These are phyloP conservation scores for Mellilla xanthometata DNA, from an alignment of 2,888 invertebrate genomes.

Conservation along the genomic window DNA sequence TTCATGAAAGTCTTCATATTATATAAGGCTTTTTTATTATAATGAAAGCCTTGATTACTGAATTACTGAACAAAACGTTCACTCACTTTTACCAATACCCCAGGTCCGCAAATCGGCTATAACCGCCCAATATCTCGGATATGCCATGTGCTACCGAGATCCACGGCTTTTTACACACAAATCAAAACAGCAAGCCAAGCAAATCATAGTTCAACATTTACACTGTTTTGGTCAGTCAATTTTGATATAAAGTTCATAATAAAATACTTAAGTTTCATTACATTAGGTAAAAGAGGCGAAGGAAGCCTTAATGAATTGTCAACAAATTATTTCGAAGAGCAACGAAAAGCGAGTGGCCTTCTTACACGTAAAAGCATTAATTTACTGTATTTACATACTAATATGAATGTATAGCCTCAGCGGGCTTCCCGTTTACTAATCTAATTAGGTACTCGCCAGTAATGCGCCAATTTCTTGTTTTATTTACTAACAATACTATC, in stretches of 20 bases:
- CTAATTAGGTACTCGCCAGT: slow-evolving; percentile 83
- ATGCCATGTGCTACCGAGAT: slow-evolving; percentile 32
- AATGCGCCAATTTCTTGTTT: slow-evolving; percentile 80
- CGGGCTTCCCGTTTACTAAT: slow-evolving; percentile 73
- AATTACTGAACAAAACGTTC: too few relatives aligned
- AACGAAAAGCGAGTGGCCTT: slow-evolving; percentile 67
- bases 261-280: slow-evolving; percentile 30
- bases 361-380: slow-evolving; percentile 57
- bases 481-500: slow-evolving; percentile 76
- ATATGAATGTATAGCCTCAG: slow-evolving; percentile 68
- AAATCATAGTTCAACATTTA: slow-evolving; percentile 46
- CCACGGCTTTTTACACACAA: slow-evolving; percentile 40
- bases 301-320: slow-evolving; percentile 39
- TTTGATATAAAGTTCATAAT: slow-evolving; percentile 36
- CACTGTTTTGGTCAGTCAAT: slow-evolving; percentile 52
- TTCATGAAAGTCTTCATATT: too few relatives aligned
- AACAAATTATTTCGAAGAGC: slow-evolving; percentile 61
- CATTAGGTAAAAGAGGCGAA: slow-evolving; percentile 38
- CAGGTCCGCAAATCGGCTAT: slow-evolving; percentile 31
- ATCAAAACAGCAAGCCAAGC: slow-evolving; percentile 56
- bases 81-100: not conserved
- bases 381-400: slow-evolving; percentile 63
- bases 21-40: too few relatives aligned
- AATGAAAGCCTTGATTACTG: too few relatives aligned
- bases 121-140: slow-evolving; percentile 34